Percentiles rank a stretch among this genome's conserved stretches.
Conservation (phyloP, 2,113 vertebrate genomes). For the Myrmecobius fasciatus region DNA sequence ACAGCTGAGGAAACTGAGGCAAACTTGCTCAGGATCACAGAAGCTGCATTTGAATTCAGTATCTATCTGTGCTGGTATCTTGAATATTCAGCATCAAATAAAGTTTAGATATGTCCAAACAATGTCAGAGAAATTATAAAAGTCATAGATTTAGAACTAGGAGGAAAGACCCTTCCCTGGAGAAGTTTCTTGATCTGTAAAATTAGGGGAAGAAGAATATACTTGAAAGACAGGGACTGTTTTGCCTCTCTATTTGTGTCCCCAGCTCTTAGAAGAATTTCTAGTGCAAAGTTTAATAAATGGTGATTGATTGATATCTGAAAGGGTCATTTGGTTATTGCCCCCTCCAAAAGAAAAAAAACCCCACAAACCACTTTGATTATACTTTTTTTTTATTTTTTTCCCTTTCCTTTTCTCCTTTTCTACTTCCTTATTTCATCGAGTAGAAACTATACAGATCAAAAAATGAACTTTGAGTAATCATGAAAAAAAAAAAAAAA, state of each 20-base stretch:
- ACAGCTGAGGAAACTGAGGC: neutral
- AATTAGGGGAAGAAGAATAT: neutral
- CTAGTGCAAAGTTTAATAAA: neutral
- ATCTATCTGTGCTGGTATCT: neutral
- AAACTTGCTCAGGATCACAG: neutral
- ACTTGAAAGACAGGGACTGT: neutral
- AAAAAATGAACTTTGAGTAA: neutral
- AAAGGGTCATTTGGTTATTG: neutral
- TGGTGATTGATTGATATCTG: neutral
- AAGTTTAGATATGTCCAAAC: neutral
- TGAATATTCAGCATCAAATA: neutral
- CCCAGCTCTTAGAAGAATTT: too few relatives aligned
- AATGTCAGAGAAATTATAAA: neutral
- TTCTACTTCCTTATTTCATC: neutral
- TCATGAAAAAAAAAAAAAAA: slow-evolving; percentile 18
- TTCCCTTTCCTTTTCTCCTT: neutral
- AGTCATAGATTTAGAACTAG: neutral
- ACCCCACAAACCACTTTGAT: slow-evolving; percentile 3
- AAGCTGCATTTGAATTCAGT: neutral
- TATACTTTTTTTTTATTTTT: slow-evolving; percentile 14
- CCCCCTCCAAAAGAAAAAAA: neutral
- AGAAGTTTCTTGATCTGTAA: neutral
- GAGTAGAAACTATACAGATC: slow-evolving; percentile 20
- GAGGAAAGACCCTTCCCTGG: neutral
- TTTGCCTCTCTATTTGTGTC: neutral